These are phyloP conservation scores for Lepidothrix coronata DNA, from an alignment of 2,113 vertebrate genomes.

Conservation along the genomic window DNA sequence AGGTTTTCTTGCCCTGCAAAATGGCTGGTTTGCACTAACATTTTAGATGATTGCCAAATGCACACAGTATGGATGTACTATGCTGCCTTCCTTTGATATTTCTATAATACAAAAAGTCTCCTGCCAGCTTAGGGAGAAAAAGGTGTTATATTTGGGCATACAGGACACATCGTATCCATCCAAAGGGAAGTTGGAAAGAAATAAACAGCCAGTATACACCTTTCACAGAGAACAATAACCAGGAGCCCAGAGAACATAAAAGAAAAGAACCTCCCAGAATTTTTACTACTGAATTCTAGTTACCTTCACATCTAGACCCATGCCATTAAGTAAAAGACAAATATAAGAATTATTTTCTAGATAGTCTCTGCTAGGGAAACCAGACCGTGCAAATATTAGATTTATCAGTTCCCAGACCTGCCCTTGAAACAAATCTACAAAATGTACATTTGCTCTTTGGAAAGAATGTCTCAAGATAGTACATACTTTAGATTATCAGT, in stretches of 20 bases:
- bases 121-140: slow-evolving; percentile 42
- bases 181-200: not conserved
- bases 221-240: slow-evolving; percentile 24
- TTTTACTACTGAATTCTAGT: slow-evolving; percentile 21
- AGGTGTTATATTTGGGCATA: not conserved
- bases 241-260: slow-evolving; percentile 19
- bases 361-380: slow-evolving; percentile 42
- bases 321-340: slow-evolving; percentile 50
- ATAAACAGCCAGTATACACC: not conserved
- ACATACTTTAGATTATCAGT: slow-evolving; percentile 56
- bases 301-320: slow-evolving; percentile 56
- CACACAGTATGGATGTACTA: not conserved
- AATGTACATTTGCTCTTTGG: slow-evolving; percentile 35
- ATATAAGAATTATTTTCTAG: slow-evolving; percentile 42
- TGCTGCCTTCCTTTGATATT: not conserved
- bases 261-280: slow-evolving; percentile 2
- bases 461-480: slow-evolving; percentile 63
- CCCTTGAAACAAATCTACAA: slow-evolving; percentile 52
- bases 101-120: not conserved
- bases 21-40: not conserved
- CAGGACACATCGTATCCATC: not conserved
- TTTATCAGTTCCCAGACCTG: slow-evolving; percentile 60
- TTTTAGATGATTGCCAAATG: not conserved
- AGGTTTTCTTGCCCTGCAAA: not conserved
- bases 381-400: slow-evolving; percentile 60